Evolutionary conservation across 1,140 invertebrate genomes (phyloP).

Genomic region (Ruditapes philippinarum): DNA sequence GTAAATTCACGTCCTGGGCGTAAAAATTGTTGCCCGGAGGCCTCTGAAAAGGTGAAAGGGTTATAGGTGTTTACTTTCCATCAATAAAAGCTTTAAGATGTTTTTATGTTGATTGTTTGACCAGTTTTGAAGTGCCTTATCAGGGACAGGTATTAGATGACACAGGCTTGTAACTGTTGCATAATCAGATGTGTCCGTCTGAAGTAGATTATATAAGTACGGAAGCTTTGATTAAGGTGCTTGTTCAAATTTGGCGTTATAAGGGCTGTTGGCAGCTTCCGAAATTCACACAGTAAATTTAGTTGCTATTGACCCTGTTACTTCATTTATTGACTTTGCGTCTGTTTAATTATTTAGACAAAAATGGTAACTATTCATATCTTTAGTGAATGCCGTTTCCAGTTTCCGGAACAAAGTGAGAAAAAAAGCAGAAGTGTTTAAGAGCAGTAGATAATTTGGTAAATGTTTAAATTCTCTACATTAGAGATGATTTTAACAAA

Average conservation of each 20-base stretch:
- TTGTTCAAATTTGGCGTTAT: not conserved
- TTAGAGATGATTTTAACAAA: no score
- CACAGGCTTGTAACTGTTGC: not conserved
- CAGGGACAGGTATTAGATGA: not conserved
- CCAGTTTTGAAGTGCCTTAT: not conserved
- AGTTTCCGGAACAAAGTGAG: no score
- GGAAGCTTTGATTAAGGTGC: not conserved
- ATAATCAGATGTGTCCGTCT: not conserved
- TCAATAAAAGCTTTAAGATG: not conserved
- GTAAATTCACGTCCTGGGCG: not conserved
- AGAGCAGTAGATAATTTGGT: no score
- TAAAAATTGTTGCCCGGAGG: not conserved
- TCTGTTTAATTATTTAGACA: no score
- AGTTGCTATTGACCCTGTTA: not conserved
- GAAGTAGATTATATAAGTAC: not conserved
- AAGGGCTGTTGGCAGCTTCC: not conserved
- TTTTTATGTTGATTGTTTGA: not conserved
- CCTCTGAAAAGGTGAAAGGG: not conserved
- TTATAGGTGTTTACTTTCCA: constrained; percentile 7
- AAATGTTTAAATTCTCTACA: no score
- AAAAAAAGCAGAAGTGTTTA: no score
- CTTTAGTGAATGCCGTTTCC: no score
- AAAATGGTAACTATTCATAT: no score
- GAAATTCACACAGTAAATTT: constrained; percentile 3
- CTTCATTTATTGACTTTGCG: not conserved